A percentile compares a stretch with the other conserved stretches of the same genome.
Evolutionary conservation across 1,140 invertebrate genomes (phyloP).

Genomic region (fruit fly (Drosophila melanogaster)): DNA sequence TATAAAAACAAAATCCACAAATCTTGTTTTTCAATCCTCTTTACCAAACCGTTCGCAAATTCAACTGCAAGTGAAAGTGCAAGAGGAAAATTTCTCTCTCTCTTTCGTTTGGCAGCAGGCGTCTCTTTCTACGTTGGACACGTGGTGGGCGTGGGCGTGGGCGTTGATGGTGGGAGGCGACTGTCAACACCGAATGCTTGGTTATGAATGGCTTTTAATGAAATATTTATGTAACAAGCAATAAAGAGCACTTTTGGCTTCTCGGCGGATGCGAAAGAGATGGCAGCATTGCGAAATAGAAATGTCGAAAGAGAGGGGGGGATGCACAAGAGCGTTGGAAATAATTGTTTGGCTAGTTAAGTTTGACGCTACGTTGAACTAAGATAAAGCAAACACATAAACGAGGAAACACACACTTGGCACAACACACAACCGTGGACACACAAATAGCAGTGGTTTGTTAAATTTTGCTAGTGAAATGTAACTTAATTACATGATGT

Average conservation of each 20-base stretch:
- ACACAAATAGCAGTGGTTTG: not conserved
- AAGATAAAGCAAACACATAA: slow-evolving; percentile 48
- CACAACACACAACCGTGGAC: not conserved
- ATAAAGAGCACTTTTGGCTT: slow-evolving; percentile 54
- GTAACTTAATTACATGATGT: too few relatives aligned
- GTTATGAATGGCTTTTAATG: slow-evolving; percentile 77
- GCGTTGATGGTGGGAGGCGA: slow-evolving; percentile 35
- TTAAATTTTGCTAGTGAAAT: not conserved
- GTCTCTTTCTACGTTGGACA: slow-evolving; percentile 45
- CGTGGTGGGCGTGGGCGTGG: slow-evolving; percentile 46
- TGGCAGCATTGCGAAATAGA: not conserved
- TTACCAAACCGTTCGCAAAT: too few relatives aligned
- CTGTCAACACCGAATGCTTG: slow-evolving; percentile 60
- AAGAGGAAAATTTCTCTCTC: not conserved
- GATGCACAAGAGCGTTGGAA: slow-evolving; percentile 31
- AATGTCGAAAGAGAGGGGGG: slow-evolving; percentile 1
- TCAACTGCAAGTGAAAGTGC: too few relatives aligned
- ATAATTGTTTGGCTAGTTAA: slow-evolving; percentile 61
- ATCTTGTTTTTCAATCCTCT: too few relatives aligned
- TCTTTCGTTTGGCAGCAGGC: slow-evolving; percentile 5
- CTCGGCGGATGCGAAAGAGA: slow-evolving; percentile 24
- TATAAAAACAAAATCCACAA: too few relatives aligned
- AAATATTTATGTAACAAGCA: slow-evolving; percentile 77
- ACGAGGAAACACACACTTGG: slow-evolving; percentile 32
- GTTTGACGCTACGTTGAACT: slow-evolving; percentile 50